A percentile compares a stretch with the other conserved stretches of the same genome.
These are phyloP conservation scores for Himalopsyche anomala DNA, from an alignment of 2,888 invertebrate species.

Conservation along the genomic window DNA sequence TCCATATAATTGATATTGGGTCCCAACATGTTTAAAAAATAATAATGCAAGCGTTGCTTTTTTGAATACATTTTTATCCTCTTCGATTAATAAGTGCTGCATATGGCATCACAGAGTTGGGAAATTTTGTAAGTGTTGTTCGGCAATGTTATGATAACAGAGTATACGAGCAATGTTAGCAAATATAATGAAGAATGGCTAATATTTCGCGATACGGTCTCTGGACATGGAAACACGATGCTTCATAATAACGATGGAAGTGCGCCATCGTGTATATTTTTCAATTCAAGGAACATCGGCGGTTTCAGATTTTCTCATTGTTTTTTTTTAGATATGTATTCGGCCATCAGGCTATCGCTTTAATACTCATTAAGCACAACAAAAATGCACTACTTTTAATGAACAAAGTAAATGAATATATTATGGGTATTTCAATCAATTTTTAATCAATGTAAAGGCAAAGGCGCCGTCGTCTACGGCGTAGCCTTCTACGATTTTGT, in stretches of 20 bases:
- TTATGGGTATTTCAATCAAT: neutral
- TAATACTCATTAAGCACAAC: neutral
- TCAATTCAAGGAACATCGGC: slow-evolving; percentile 26
- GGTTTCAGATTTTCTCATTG: neutral
- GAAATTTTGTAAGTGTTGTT: neutral
- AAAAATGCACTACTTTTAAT: neutral
- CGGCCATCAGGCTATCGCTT: neutral
- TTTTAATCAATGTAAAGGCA: neutral
- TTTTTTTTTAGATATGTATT: neutral
- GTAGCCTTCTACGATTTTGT: no score
- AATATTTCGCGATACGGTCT: slow-evolving; percentile 59
- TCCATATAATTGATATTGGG: no score
- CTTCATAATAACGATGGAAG: slow-evolving; percentile 12
- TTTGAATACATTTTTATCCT: no score
- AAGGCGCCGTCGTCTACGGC: no score
- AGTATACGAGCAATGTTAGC: slow-evolving; percentile 57
- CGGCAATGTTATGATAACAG: slow-evolving; percentile 55
- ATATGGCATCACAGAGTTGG: neutral
- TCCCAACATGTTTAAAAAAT: no score
- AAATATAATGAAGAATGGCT: slow-evolving; percentile 50
- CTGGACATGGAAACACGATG: slow-evolving; percentile 50
- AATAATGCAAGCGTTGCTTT: no score
- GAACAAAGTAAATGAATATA: neutral
- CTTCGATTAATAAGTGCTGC: no score
- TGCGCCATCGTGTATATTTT: slow-evolving; percentile 12